A percentile compares a stretch with the other conserved stretches of the same genome.
Conservation (phyloP, 1,140 invertebrate genomes). For the Bombyx mori region DNA sequence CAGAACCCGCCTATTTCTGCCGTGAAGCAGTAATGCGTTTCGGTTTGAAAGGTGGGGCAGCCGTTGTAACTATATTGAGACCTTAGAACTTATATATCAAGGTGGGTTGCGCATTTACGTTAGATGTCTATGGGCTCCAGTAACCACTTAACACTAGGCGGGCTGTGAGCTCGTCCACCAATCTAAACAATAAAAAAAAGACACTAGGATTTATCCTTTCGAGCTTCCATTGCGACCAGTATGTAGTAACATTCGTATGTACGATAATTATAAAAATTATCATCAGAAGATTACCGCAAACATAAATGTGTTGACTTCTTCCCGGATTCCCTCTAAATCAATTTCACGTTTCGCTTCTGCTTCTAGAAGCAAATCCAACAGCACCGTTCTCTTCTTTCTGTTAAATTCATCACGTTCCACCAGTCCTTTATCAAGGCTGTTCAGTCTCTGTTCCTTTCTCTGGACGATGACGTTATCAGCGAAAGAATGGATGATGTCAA, state of each 20-base stretch:
- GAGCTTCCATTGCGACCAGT: too few relatives aligned
- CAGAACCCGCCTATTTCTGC: too few relatives aligned
- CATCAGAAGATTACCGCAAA: conserved; percentile 65
- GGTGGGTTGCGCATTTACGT: too few relatives aligned
- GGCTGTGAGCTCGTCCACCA: too few relatives aligned
- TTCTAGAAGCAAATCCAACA: conserved; percentile 71
- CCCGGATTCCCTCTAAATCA: conserved; percentile 78
- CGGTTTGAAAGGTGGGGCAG: too few relatives aligned
- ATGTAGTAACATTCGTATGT: not conserved
- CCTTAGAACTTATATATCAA: too few relatives aligned
- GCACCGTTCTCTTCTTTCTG: conserved; percentile 27
- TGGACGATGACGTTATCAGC: conserved; percentile 71
- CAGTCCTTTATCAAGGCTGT: conserved; percentile 7
- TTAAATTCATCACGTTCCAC: conserved; percentile 12
- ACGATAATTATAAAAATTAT: not conserved
- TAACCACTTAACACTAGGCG: too few relatives aligned
- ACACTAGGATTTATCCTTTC: too few relatives aligned
- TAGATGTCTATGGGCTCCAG: too few relatives aligned
- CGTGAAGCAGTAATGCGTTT: too few relatives aligned
- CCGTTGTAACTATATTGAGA: too few relatives aligned
- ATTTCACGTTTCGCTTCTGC: conserved; percentile 69
- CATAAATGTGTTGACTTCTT: conserved; percentile 90
- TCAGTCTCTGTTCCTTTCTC: conserved; percentile 26
- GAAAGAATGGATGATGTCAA: conserved; percentile 77
- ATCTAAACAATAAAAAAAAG: too few relatives aligned